phyloP scores from a whole-genome alignment of 2,113 vertebrate genomes.

The Neodontobutis hainanensis region DNA sequence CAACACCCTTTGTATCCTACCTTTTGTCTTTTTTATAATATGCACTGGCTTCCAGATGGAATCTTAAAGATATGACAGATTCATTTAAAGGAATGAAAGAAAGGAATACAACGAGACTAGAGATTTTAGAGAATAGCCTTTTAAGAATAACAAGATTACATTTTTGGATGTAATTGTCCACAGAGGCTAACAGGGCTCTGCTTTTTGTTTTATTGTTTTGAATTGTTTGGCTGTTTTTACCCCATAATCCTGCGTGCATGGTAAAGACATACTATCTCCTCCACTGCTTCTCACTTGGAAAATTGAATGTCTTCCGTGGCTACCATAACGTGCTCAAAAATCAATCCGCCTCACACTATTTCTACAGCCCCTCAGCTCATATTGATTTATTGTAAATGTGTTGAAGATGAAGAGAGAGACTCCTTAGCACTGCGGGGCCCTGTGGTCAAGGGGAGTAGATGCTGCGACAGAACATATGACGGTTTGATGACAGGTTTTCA shows the following conservation, averaged over 20 bases:
- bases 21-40: not conserved
- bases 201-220: conserved; percentile 25
- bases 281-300: conserved; percentile 29
- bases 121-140: conserved; percentile 6
- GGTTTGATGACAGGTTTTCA: conserved; percentile 23
- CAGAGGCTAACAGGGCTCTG: conserved; percentile 16
- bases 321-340: conserved; percentile 70
- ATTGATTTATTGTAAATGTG: conserved; percentile 74
- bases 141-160: conserved; percentile 12
- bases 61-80: not conserved
- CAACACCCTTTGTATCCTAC: no score
- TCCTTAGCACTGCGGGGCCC: conserved; percentile 41
- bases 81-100: not conserved
- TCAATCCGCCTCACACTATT: conserved; percentile 70
- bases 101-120: not conserved
- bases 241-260: conserved; percentile 34
- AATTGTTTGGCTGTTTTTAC: conserved; percentile 21
- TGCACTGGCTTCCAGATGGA: not conserved
- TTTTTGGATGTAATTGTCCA: conserved; percentile 26
- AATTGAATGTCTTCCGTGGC: conserved; percentile 47
- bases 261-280: conserved; percentile 27
- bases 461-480: conserved; percentile 13
- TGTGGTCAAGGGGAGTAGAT: conserved; percentile 44
- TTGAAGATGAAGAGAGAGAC: conserved; percentile 61
- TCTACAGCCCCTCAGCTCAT: conserved; percentile 58